A percentile compares a stretch with the other conserved stretches of the same genome.
Evolutionary conservation across 1,140 invertebrate species (phyloP).

Genomic region (Uloborus diversus): DNA sequence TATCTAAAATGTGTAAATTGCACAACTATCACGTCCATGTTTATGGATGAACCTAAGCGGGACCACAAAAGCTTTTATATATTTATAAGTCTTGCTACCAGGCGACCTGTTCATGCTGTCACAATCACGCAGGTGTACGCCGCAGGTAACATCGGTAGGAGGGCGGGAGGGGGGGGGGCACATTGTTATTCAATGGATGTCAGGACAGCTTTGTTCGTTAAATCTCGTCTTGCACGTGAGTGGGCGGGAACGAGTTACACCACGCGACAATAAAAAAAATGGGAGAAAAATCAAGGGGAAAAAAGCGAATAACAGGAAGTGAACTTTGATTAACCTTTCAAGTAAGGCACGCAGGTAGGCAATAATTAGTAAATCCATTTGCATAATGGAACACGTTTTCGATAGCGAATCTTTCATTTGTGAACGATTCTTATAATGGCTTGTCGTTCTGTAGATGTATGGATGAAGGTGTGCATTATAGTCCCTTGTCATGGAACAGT

Average conservation of each 20-base stretch:
- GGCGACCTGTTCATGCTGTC: neutral
- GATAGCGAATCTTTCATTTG: conserved; percentile 13
- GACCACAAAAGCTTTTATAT: too few species aligned
- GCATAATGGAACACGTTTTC: conserved; percentile 36
- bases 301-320: conserved; percentile 27
- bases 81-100: neutral
- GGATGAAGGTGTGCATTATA: neutral
- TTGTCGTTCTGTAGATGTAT: conserved; percentile 17
- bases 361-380: conserved; percentile 26
- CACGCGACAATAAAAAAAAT: neutral
- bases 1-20: too few species aligned
- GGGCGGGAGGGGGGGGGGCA: neutral
- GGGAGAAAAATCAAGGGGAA: neutral
- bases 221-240: conserved; percentile 5
- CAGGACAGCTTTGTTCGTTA: conserved; percentile 8
- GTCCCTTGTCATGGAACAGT: conserved; percentile 17
- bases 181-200: conserved; percentile 31
- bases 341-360: neutral
- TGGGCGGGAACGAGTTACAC: neutral
- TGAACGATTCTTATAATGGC: conserved; percentile 19
- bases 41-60: too few species aligned
- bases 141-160: too few species aligned
- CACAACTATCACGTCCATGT: too few species aligned
- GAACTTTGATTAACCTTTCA: conserved; percentile 16
- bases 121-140: conserved; percentile 23